Conservation (phyloP, 1,140 invertebrate genomes). For the Dreissena polymorpha region DNA sequence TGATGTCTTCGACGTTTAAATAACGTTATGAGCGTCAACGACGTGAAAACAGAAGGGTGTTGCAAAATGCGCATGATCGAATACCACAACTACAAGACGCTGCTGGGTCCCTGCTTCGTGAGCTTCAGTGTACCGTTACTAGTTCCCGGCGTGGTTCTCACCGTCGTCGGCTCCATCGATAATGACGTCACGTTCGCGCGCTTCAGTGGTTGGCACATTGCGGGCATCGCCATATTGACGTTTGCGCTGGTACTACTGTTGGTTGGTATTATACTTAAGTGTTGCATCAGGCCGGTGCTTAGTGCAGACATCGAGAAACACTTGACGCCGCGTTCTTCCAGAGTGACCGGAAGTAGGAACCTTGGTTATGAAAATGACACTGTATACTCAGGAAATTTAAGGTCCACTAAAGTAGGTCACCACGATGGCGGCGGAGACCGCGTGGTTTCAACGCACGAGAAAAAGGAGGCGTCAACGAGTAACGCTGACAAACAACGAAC, state of each 20-base stretch:
- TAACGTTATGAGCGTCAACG: not conserved
- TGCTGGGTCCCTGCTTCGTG: constrained; percentile 47
- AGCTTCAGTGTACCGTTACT: constrained; percentile 49
- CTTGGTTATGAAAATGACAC: constrained; percentile 40
- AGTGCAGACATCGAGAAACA: constrained; percentile 50
- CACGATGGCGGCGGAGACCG: not conserved
- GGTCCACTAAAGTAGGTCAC: constrained; percentile 25
- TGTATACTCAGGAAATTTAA: not conserved
- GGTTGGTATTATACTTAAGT: constrained; percentile 46
- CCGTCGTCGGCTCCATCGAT: constrained; percentile 46
- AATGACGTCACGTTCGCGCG: constrained; percentile 35
- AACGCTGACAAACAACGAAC: too few species aligned
- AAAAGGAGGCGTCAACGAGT: constrained; percentile 1
- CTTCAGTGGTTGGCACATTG: constrained; percentile 50
- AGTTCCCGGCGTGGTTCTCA: constrained; percentile 41
- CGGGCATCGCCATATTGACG: constrained; percentile 28
- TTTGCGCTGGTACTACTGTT: constrained; percentile 37
- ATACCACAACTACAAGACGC: constrained; percentile 48
- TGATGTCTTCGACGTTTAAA: not conserved
- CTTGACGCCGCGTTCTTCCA: constrained; percentile 30
- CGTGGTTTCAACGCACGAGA: constrained; percentile 43
- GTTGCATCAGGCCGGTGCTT: constrained; percentile 37
- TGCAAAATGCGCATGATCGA: constrained; percentile 46
- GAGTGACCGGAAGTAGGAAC: constrained; percentile 46
- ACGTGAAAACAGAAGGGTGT: constrained; percentile 14